Conservation (phyloP, 1,140 invertebrate genomes). For the Aphidius gifuensis region DNA sequence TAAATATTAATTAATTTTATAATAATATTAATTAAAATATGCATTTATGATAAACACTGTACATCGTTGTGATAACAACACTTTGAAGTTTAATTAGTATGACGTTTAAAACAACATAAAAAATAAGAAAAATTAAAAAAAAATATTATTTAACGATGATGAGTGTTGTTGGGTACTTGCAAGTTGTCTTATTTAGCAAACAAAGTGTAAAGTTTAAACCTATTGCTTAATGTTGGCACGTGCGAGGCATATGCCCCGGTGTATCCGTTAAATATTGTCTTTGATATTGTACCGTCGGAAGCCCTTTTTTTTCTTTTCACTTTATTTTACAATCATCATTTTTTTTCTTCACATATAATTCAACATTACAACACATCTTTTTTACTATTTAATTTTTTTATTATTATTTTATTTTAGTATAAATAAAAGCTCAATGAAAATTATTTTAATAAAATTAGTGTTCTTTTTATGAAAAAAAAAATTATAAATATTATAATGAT, state of each 20-base stretch:
- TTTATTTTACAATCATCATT: slow-evolving; percentile 7
- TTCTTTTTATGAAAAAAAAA: too few relatives aligned
- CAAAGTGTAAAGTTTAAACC: slow-evolving; percentile 31
- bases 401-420: too few relatives aligned
- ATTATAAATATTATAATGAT: too few relatives aligned
- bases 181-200: slow-evolving; percentile 34
- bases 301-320: slow-evolving; percentile 18
- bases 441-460: too few relatives aligned
- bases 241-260: slow-evolving; percentile 34
- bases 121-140: neutral
- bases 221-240: slow-evolving; percentile 28
- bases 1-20: too few relatives aligned
- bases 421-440: too few relatives aligned
- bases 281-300: slow-evolving; percentile 48
- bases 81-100: too few relatives aligned
- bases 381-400: too few relatives aligned
- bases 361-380: neutral
- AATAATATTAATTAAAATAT: too few relatives aligned
- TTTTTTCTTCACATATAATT: neutral
- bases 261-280: slow-evolving; percentile 48
- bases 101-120: neutral
- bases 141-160: slow-evolving; percentile 12
- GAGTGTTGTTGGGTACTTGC: slow-evolving; percentile 13
- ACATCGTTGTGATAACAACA: too few relatives aligned
- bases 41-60: too few relatives aligned